Evolutionary conservation across 2,797 vertebrate species (phyloP).

Genomic region (Delichon dasypus): DNA sequence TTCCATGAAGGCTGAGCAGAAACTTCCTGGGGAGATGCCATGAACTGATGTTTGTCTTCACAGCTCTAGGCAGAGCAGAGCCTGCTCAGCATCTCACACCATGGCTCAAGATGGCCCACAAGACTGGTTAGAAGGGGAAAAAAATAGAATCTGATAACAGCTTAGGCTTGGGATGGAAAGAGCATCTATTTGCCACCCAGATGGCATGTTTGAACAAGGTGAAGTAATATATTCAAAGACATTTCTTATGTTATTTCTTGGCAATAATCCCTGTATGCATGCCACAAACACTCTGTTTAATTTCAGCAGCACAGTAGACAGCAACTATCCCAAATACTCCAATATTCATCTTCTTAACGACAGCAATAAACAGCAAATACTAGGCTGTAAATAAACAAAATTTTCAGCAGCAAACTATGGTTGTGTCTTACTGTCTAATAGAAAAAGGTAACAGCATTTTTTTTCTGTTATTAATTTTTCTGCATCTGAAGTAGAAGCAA

Average conservation of each 20-base stretch:
- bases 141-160: not conserved
- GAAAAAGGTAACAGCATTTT: not conserved
- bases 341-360: not conserved
- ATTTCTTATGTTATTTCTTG: not conserved
- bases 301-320: not conserved
- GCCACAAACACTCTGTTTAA: not conserved
- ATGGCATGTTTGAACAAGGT: not conserved
- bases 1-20: not conserved
- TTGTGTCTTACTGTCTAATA: not conserved
- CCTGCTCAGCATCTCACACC: not conserved
- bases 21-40: not conserved
- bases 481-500: not conserved
- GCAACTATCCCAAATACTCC: not conserved
- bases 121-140: not conserved
- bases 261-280: not conserved
- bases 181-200: not conserved
- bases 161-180: fast-evolving
- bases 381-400: not conserved
- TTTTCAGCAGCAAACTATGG: not conserved
- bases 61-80: not conserved
- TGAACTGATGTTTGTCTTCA: not conserved
- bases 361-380: not conserved
- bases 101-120: not conserved
- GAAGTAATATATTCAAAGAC: not conserved
- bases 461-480: not conserved